phyloP scores from a whole-genome alignment of 2,888 invertebrate species.

The Sinhomidia bicolor region DNA sequence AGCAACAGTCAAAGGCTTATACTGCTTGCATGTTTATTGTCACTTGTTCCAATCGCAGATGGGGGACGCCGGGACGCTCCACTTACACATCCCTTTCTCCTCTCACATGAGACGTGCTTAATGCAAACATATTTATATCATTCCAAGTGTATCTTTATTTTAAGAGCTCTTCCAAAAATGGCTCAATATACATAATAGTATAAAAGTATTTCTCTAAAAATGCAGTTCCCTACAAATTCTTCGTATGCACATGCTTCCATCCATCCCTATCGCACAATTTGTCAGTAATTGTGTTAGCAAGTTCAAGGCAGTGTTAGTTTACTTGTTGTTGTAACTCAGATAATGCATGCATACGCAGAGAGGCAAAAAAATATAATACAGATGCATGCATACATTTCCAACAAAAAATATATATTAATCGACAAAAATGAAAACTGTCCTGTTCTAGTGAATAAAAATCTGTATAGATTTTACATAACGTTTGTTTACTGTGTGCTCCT shows the following conservation, averaged over 20 bases:
- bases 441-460: background rate
- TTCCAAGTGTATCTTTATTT: background rate
- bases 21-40: conserved; percentile 53
- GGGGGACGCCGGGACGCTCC: too few species aligned
- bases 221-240: background rate
- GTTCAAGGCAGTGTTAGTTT: conserved; percentile 54
- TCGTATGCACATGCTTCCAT: conserved; percentile 8
- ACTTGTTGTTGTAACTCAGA: background rate
- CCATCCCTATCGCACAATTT: background rate
- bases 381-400: too few species aligned
- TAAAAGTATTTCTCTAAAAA: background rate
- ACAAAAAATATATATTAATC: background rate
- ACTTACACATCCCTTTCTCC: conserved; percentile 24
- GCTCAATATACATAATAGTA: too few species aligned
- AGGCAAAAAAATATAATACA: too few species aligned
- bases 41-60: conserved; percentile 25
- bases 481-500: background rate
- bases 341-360: background rate
- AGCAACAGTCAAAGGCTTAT: conserved; percentile 47
- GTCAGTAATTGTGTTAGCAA: conserved; percentile 49
- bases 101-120: background rate
- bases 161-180: too few species aligned
- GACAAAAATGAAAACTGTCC: background rate
- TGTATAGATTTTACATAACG: conserved; percentile 24
- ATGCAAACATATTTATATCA: background rate